Percentiles rank a stretch among this genome's conserved stretches.
Conservation (phyloP, 2,888 invertebrate genomes). For the Stegophylla sp. region DNA sequence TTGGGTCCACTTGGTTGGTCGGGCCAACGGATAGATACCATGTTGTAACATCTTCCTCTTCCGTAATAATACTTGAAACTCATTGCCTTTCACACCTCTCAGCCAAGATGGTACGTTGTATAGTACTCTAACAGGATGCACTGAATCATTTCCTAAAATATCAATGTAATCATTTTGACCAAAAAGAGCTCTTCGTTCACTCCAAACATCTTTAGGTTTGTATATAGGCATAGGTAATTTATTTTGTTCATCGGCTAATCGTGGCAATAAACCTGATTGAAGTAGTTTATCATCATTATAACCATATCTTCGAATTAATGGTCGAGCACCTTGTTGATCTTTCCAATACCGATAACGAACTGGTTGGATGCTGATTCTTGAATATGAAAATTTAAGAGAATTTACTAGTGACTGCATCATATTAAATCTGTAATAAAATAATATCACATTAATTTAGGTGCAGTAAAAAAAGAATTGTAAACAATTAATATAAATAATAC, state of each 20-base stretch:
- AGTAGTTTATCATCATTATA: constrained; percentile 66
- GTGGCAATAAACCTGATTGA: constrained; percentile 75
- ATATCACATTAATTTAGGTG: not conserved
- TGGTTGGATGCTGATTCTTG: constrained; percentile 52
- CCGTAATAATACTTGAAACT: constrained; percentile 78
- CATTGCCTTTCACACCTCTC: constrained; percentile 84
- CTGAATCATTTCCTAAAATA: constrained; percentile 82
- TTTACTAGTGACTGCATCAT: constrained; percentile 43
- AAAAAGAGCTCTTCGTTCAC: constrained; percentile 78
- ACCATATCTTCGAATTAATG: constrained; percentile 72
- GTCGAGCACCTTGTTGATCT: constrained; percentile 57
- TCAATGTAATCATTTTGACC: constrained; percentile 98
- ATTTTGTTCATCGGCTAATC: constrained; percentile 68
- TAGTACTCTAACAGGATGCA: constrained; percentile 83
- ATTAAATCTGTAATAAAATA: constrained; percentile 29
- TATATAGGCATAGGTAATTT: constrained; percentile 71
- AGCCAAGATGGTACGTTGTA: constrained; percentile 90
- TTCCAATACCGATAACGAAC: constrained; percentile 61
- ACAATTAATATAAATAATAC: no score
- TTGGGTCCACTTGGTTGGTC: constrained; percentile 81
- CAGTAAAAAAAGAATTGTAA: no score
- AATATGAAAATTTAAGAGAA: constrained; percentile 32
- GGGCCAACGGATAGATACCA: constrained; percentile 69
- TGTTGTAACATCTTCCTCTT: constrained; percentile 74
- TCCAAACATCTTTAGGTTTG: constrained; percentile 78